Conservation (phyloP, 2,797 vertebrate genomes). For the Bradypus variegatus region DNA sequence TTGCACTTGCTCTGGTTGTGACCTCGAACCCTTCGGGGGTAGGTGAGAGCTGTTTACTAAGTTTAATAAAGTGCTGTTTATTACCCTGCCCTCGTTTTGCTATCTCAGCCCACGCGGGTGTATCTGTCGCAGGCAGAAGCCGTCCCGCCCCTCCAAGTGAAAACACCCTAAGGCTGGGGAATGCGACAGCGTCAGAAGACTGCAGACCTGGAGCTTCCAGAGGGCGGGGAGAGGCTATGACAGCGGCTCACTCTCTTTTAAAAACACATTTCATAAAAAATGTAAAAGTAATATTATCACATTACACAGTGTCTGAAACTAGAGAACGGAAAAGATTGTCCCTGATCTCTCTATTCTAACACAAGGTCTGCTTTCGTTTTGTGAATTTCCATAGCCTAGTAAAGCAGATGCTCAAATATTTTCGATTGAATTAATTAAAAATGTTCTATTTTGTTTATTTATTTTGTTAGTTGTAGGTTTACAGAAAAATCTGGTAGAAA, state of each 20-base stretch:
- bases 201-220: not conserved
- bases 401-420: not conserved
- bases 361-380: constrained; percentile 6
- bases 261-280: constrained; percentile 45
- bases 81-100: not conserved
- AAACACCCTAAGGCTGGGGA: constrained; percentile 15
- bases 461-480: too few species aligned
- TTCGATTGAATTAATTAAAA: not conserved
- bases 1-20: not conserved
- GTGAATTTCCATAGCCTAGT: not conserved
- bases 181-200: not conserved
- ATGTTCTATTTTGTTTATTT: not conserved
- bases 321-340: constrained; percentile 24
- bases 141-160: not conserved
- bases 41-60: too few species aligned
- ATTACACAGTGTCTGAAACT: constrained; percentile 39
- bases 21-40: not conserved
- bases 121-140: constrained; percentile 32
- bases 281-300: too few species aligned
- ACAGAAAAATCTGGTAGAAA: too few species aligned
- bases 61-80: not conserved
- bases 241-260: not conserved
- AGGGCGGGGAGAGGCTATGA: not conserved
- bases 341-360: not conserved
- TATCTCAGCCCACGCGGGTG: not conserved